Evolutionary conservation across 1,140 invertebrate genomes (phyloP).

Genomic region (Sycophila sp.): DNA sequence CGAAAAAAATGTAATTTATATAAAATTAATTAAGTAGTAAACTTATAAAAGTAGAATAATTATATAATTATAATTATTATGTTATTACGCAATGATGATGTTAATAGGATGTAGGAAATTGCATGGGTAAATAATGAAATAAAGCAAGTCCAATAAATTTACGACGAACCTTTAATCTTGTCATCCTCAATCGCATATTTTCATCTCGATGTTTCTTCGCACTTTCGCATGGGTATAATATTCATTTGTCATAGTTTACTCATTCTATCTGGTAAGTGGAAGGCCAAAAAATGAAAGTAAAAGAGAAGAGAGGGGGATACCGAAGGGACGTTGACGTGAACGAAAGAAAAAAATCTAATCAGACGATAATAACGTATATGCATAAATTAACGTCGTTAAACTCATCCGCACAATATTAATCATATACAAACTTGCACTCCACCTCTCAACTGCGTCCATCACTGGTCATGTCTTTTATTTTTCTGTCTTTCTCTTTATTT

Average conservation of each 20-base stretch:
- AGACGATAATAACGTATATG: background rate
- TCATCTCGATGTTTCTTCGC: slow-evolving; percentile 1
- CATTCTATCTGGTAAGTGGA: background rate
- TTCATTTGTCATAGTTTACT: too few relatives aligned
- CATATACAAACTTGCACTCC: slow-evolving; percentile 1
- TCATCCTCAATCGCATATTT: slow-evolving; percentile 8
- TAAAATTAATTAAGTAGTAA: too few relatives aligned
- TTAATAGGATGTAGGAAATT: too few relatives aligned
- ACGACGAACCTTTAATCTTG: slow-evolving; percentile 16
- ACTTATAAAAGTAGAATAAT: too few relatives aligned
- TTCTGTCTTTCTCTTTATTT: background rate
- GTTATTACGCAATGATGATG: too few relatives aligned
- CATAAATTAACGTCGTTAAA: slow-evolving; percentile 24
- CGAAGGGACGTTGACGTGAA: too few relatives aligned
- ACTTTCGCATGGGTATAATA: slow-evolving; percentile 2
- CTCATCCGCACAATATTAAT: slow-evolving; percentile 23
- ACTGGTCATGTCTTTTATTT: background rate
- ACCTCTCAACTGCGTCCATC: background rate
- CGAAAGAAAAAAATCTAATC: background rate
- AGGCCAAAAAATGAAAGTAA: slow-evolving; percentile 12
- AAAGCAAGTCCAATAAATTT: too few relatives aligned
- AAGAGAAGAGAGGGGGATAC: too few relatives aligned
- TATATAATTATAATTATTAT: too few relatives aligned
- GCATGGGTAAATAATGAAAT: too few relatives aligned
- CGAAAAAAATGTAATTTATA: too few relatives aligned